Base-by-base conservation (phyloP, 2,797 vertebrate species). In the Notamacropus eugenii region DNA sequence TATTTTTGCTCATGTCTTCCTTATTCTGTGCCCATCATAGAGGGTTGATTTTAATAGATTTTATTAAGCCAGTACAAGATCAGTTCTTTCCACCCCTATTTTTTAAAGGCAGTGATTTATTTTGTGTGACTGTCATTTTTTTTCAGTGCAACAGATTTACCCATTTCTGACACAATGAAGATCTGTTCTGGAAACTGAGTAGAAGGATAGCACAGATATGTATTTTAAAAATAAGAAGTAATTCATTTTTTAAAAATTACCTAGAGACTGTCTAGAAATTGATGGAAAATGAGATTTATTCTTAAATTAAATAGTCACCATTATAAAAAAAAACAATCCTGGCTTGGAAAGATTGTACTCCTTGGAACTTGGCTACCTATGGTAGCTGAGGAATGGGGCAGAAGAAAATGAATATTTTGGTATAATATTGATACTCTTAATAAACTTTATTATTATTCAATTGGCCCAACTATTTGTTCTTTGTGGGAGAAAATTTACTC, bases 201-300 rank as follows among this genome's bases (percentile, higher is more conserved):
- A 90, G 93, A 93, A 93, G 90, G 59, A 94, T 58, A 93, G 91
- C 97, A 55, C 6, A 97, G 96, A 92, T 95, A 97, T 97, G 97
- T 97, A 95, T 97, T 98, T 82, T 96, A 96, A 97, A 97, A 96
- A 94, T 97, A 97, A 96, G 94, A 96, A 97, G 54, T 94, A 93
- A 97, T n/a, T 29, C 11, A 54, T 54, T 52, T 52, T 54, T 96
- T 95, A 95, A 93, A 93, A 94, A 93, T 95, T 96, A 91, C 62
- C 93, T 93, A 91, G 92, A 93, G 97, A 96, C 94, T 96, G 93
- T 96, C 96, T 97, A 96, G 95, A 97, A 97, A 96, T 97, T 96
- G 96, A 97, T 95, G 91, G 93, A 94, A 92, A 96, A 67, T 55
- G 95, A 94, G 96, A 96, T 94, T 62, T 29, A 95, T 74, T 97